Conservation (phyloP, 2,888 invertebrate genomes). For the Saturnia japonica region DNA sequence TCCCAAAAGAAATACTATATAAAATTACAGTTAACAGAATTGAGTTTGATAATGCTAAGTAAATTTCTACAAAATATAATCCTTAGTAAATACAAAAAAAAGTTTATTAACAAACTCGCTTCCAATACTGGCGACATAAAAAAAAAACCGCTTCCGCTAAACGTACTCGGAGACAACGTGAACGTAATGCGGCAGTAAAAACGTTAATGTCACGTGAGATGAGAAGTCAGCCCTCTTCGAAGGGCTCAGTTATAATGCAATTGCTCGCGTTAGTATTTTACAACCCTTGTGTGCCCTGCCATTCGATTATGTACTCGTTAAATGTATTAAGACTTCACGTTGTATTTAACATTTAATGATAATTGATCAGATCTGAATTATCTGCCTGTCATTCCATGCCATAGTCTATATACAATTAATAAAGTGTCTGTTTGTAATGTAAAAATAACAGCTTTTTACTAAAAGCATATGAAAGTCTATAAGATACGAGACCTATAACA, state of each 20-base stretch:
- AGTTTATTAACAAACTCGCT: not conserved
- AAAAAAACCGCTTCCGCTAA: not conserved
- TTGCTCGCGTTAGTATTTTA: constrained; percentile 8
- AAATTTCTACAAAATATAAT: not conserved
- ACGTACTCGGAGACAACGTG: not conserved
- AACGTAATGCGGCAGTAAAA: constrained; percentile 14
- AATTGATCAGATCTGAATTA: not conserved
- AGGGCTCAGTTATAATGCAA: constrained; percentile 6
- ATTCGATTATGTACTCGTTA: constrained; percentile 9
- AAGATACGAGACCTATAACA: no score
- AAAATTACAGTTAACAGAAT: not conserved
- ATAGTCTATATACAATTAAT: no score
- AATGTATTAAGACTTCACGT: not conserved
- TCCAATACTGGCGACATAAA: not conserved
- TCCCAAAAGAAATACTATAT: not conserved
- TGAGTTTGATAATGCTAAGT: not conserved
- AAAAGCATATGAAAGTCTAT: no score
- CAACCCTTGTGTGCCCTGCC: constrained; percentile 1
- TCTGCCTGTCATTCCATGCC: not conserved
- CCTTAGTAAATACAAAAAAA: not conserved
- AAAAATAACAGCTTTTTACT: no score
- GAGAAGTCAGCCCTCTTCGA: constrained; percentile 5
- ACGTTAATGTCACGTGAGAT: constrained; percentile 15
- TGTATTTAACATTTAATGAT: not conserved
- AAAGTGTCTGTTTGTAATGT: no score